Percentiles rank a stretch among this genome's conserved stretches.
phyloP scores from a whole-genome alignment of 2,113 vertebrate species.

The Pardalotus punctatus region DNA sequence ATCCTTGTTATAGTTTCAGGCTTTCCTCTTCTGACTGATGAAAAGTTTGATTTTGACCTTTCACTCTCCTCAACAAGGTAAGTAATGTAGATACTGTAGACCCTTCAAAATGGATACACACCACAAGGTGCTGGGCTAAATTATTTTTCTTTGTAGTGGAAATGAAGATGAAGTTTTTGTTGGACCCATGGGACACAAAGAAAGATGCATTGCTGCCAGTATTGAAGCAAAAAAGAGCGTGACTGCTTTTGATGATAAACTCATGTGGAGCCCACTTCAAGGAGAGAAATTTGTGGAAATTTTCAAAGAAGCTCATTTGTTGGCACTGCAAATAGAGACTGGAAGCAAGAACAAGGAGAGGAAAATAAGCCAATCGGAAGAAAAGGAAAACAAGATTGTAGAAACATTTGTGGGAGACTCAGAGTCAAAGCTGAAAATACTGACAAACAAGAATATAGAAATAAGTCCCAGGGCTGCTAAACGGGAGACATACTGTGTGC shows the following conservation, averaged over 20 bases:
- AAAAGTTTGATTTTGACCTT: slow-evolving; percentile 81
- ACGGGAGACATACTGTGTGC: slow-evolving; percentile 84
- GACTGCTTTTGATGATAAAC: background rate
- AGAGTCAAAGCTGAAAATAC: slow-evolving; percentile 72
- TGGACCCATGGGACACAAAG: slow-evolving; percentile 76
- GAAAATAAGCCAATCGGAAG: background rate
- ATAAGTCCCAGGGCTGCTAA: slow-evolving; percentile 78
- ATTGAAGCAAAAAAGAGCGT: background rate
- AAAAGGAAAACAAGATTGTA: background rate
- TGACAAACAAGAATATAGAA: slow-evolving; percentile 49
- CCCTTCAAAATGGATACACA: background rate
- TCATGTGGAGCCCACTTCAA: slow-evolving; percentile 78
- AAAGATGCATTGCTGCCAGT: slow-evolving; percentile 72
- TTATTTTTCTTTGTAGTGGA: slow-evolving; percentile 54
- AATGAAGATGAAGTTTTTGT: slow-evolving; percentile 89
- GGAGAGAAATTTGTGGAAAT: slow-evolving; percentile 85
- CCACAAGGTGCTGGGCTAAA: background rate
- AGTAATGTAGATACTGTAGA: background rate
- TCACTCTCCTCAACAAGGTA: slow-evolving; percentile 78
- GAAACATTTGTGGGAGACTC: slow-evolving; percentile 82
- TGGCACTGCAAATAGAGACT: slow-evolving; percentile 79
- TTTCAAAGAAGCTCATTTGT: slow-evolving; percentile 82
- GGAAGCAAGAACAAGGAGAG: background rate
- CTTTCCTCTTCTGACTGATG: slow-evolving; percentile 69
- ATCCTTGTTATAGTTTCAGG: slow-evolving; percentile 32